Evolutionary conservation across 2,113 vertebrate genomes (phyloP).

Genomic region (Micronycteris hirsuta): DNA sequence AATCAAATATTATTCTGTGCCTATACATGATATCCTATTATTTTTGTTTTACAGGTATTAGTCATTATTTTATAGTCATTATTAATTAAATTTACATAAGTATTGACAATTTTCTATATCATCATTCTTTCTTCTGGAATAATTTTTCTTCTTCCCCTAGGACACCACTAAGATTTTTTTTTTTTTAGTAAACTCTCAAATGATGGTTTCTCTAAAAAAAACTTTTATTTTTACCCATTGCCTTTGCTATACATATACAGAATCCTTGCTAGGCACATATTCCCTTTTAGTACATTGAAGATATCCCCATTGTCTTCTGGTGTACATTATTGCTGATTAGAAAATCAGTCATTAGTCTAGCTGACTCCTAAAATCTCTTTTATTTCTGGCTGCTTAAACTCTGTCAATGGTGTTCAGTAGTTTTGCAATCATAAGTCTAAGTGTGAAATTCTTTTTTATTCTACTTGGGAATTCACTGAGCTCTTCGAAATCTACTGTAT

Average conservation of each 20-base stretch:
- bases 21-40: neutral
- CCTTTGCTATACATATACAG: neutral
- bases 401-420: neutral
- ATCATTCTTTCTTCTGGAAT: neutral
- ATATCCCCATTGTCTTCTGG: neutral
- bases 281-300: neutral
- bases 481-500: neutral
- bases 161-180: neutral
- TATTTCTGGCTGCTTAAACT: neutral
- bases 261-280: neutral
- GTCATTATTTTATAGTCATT: neutral
- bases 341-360: neutral
- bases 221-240: neutral
- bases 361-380: neutral
- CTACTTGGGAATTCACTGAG: neutral
- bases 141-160: neutral
- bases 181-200: neutral
- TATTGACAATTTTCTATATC: neutral
- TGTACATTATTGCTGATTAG: neutral
- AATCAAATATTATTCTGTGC: neutral
- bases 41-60: neutral
- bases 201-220: constrained; percentile 8
- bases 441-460: neutral
- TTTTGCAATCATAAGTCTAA: neutral
- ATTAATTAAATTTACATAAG: neutral